Percentiles rank a stretch among this genome's conserved stretches.
These are phyloP conservation scores for Diplolepis rosae DNA, from an alignment of 2,888 invertebrate species.

Conservation along the genomic window DNA sequence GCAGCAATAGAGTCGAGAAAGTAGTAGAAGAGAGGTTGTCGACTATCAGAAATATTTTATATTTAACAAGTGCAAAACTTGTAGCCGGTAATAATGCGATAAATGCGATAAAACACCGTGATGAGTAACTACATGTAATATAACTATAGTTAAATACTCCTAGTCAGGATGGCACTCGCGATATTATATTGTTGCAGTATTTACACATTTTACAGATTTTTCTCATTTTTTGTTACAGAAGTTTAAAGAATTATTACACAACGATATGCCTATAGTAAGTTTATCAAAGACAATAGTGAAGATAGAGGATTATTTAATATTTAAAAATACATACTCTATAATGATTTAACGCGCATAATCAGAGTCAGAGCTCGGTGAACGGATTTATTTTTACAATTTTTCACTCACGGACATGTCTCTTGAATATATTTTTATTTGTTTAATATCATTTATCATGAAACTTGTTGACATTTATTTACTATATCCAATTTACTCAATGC, in stretches of 20 bases:
- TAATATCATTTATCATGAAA: background rate
- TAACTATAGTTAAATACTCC: slow-evolving; percentile 62
- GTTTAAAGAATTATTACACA: slow-evolving; percentile 66
- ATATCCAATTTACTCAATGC: too few species aligned
- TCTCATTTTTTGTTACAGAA: slow-evolving; percentile 60
- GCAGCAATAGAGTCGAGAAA: slow-evolving; percentile 65
- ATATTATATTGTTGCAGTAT: slow-evolving; percentile 73
- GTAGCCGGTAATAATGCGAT: slow-evolving; percentile 2
- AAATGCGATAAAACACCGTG: slow-evolving; percentile 15
- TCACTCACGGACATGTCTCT: background rate
- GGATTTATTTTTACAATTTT: background rate
- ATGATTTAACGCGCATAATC: slow-evolving; percentile 1
- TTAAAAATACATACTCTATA: slow-evolving; percentile 44
- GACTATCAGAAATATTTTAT: background rate
- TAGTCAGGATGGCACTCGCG: slow-evolving; percentile 70
- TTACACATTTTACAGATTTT: slow-evolving; percentile 56
- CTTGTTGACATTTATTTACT: background rate
- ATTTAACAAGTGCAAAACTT: background rate
- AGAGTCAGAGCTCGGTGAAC: background rate
- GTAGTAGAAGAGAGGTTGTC: slow-evolving; percentile 20
- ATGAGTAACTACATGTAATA: too few species aligned
- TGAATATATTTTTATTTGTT: slow-evolving; percentile 17
- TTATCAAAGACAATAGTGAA: slow-evolving; percentile 69
- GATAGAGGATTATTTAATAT: slow-evolving; percentile 69
- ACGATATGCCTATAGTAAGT: slow-evolving; percentile 69